Evolutionary conservation across 2,113 vertebrate species (phyloP).

Genomic region (Melanerpes aurifrons): DNA sequence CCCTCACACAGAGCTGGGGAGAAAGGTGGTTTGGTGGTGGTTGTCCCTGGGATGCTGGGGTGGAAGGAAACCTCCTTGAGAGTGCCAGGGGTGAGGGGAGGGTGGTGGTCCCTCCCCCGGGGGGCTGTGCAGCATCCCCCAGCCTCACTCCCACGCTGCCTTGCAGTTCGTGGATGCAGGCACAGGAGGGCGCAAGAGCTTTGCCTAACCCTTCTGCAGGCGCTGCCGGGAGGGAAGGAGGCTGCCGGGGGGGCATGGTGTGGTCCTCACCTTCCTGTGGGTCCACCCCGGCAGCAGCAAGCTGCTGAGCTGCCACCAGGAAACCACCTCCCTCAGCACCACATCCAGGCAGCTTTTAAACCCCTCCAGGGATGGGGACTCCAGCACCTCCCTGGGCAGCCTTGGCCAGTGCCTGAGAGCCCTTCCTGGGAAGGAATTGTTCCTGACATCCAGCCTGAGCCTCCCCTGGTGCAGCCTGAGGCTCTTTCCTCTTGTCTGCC

Average conservation of each 20-base stretch:
- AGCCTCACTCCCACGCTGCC: background rate
- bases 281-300: background rate
- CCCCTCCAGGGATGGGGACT: too few species aligned
- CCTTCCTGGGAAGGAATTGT: too few species aligned
- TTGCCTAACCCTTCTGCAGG: background rate
- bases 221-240: background rate
- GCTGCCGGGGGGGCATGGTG: background rate
- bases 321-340: too few species aligned
- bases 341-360: too few species aligned
- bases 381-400: too few species aligned
- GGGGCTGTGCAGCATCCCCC: background rate
- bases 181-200: constrained; percentile 56
- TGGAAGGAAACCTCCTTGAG: background rate
- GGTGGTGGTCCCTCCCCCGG: background rate
- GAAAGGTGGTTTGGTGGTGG: background rate
- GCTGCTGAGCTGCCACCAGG: too few species aligned
- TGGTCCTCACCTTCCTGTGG: fast-evolving
- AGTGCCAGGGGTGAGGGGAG: fast-evolving
- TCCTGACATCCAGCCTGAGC: too few species aligned
- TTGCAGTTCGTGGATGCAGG: background rate
- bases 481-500: too few species aligned
- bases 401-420: too few species aligned
- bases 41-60: background rate
- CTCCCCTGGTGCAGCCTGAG: too few species aligned
- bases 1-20: fast-evolving